Evolutionary conservation across 64 coral and sea anemone genomes (phyloP).

Genomic region (Actinia tenebrosa): DNA sequence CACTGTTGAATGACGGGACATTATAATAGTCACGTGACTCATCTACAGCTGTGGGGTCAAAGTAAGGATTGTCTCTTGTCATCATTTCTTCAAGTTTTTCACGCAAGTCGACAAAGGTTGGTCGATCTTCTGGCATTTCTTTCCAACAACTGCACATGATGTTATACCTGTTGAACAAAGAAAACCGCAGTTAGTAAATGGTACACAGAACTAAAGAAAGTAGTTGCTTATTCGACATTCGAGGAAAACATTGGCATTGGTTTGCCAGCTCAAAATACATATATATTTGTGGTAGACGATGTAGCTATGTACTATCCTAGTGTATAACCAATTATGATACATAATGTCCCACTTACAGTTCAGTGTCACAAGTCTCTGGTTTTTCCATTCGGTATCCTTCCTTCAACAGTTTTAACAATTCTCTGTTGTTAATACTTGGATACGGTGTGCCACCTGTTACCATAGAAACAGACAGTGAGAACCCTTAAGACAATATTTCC

Average conservation of each 20-base stretch:
- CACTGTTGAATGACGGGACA: slow-evolving; percentile 83
- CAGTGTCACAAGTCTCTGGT: slow-evolving; percentile 31
- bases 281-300: no score
- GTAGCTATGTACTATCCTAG: no score
- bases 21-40: slow-evolving; percentile 79
- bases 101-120: slow-evolving; percentile 49
- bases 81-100: slow-evolving; percentile 69
- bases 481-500: no score
- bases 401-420: slow-evolving; percentile 33
- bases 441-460: slow-evolving; percentile 38
- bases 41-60: slow-evolving; percentile 61
- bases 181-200: no score
- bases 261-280: no score
- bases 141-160: slow-evolving; percentile 74
- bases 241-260: no score
- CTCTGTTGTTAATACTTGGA: slow-evolving; percentile 37
- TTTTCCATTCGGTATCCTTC: slow-evolving; percentile 53
- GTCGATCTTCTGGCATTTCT: slow-evolving; percentile 49
- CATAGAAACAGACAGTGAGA: not conserved
- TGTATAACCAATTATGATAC: no score
- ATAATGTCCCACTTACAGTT: slow-evolving; percentile 20
- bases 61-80: slow-evolving; percentile 80
- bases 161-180: slow-evolving; percentile 36
- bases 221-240: no score
- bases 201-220: no score